Conservation (phyloP, 2,797 vertebrate species). For the Pangasius macronema region DNA sequence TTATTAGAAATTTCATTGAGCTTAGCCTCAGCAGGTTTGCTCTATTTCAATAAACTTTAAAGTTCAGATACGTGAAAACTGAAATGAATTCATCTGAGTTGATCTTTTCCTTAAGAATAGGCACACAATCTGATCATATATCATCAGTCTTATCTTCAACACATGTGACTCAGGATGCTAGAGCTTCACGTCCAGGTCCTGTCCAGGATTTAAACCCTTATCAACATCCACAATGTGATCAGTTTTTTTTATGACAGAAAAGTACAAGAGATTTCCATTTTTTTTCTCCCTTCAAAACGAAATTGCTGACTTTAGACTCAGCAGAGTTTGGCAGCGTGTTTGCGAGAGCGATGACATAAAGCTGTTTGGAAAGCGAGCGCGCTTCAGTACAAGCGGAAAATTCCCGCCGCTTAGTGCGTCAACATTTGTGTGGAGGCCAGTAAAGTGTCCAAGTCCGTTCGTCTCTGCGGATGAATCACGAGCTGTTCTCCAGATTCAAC, state of each 20-base stretch:
- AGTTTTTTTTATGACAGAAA: background rate
- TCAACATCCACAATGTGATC: background rate
- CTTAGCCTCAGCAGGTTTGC: background rate
- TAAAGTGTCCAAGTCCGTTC: background rate
- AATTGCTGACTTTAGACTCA: background rate
- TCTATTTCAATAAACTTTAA: background rate
- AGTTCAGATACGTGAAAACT: background rate
- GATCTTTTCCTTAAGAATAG: background rate
- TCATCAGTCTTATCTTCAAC: background rate
- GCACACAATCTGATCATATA: background rate
- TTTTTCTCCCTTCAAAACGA: background rate
- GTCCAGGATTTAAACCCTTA: background rate
- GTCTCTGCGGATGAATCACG: background rate
- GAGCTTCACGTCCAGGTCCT: background rate
- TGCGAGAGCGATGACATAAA: conserved; percentile 19
- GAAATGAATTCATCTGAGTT: background rate
- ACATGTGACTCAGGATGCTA: background rate
- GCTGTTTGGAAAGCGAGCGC: background rate
- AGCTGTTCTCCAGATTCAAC: background rate
- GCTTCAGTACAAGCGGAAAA: background rate
- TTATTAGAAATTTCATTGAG: no score
- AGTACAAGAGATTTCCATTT: background rate
- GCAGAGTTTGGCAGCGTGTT: background rate
- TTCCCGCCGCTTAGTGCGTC: background rate
- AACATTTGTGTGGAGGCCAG: background rate